A percentile compares a stretch with the other conserved stretches of the same genome.
phyloP scores from a whole-genome alignment of 2,113 vertebrate species.

The Glaucidium brasilianum region DNA sequence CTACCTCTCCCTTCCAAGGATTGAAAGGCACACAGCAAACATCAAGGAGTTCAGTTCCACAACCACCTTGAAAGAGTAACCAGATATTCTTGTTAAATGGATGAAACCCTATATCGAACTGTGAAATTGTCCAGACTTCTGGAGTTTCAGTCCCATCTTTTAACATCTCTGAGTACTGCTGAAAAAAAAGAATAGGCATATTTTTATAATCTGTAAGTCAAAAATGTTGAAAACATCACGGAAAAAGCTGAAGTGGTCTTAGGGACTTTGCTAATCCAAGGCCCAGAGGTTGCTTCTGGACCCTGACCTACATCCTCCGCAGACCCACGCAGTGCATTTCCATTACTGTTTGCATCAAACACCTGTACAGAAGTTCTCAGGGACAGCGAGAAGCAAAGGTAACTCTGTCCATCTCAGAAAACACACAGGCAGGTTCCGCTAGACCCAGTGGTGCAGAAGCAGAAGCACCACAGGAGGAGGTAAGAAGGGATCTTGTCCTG shows the following conservation, averaged over 20 bases:
- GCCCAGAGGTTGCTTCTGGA: not conserved
- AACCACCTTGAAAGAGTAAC: not conserved
- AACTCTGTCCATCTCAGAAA: not conserved
- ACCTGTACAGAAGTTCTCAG: not conserved
- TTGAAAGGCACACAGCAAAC: not conserved
- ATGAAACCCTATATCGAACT: not conserved
- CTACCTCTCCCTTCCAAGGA: not conserved
- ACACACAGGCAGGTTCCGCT: not conserved
- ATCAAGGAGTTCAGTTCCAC: not conserved
- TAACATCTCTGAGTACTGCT: not conserved
- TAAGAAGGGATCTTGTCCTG: not conserved
- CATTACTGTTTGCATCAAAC: not conserved
- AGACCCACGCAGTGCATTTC: not conserved
- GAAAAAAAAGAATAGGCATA: not conserved
- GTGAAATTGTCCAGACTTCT: not conserved
- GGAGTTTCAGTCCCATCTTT: not conserved
- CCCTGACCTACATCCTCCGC: not conserved
- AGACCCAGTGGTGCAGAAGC: not conserved
- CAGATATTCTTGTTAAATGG: not conserved
- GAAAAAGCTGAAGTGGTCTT: not conserved
- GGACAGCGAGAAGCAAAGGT: not conserved
- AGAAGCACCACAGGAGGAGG: not conserved
- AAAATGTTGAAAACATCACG: not conserved
- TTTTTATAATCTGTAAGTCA: not conserved
- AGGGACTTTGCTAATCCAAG: not conserved